Conservation (phyloP, 2,888 invertebrate genomes). For the Andrena minutula region DNA sequence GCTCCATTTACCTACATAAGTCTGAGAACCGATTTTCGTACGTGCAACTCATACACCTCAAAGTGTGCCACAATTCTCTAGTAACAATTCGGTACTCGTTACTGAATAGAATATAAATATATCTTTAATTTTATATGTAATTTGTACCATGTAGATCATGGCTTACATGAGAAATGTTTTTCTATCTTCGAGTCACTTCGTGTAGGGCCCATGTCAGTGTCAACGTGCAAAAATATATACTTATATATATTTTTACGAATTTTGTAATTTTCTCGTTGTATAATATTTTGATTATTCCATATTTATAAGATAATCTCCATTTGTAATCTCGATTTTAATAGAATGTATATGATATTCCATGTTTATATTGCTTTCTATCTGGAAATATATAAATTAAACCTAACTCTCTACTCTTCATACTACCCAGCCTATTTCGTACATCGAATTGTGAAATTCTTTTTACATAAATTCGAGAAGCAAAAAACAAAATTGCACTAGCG, state of each 20-base stretch:
- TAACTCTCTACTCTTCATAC: slow-evolving; percentile 36
- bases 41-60: slow-evolving; percentile 29
- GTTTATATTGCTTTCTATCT: slow-evolving; percentile 35
- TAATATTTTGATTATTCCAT: slow-evolving; percentile 43
- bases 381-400: slow-evolving; percentile 32
- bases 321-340: slow-evolving; percentile 39
- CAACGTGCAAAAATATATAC: slow-evolving; percentile 17
- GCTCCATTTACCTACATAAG: slow-evolving; percentile 8
- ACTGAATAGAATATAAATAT: slow-evolving; percentile 31
- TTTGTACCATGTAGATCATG: slow-evolving; percentile 49
- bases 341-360: slow-evolving; percentile 13
- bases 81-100: slow-evolving; percentile 13
- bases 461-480: not conserved
- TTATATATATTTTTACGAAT: slow-evolving; percentile 37
- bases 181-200: slow-evolving; percentile 28
- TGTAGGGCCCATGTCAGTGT: slow-evolving; percentile 2
- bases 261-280: slow-evolving; percentile 28
- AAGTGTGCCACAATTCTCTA: slow-evolving; percentile 55
- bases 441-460: not conserved
- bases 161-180: slow-evolving; percentile 25
- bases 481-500: not conserved
- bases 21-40: slow-evolving; percentile 6
- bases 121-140: slow-evolving; percentile 48
- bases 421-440: too few relatives aligned
- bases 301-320: slow-evolving; percentile 23